Evolutionary conservation across 2,113 vertebrate species (phyloP), one percentile per base, ranked within the genome.

Genomic region (Pelecanoides urinatrix): DNA sequence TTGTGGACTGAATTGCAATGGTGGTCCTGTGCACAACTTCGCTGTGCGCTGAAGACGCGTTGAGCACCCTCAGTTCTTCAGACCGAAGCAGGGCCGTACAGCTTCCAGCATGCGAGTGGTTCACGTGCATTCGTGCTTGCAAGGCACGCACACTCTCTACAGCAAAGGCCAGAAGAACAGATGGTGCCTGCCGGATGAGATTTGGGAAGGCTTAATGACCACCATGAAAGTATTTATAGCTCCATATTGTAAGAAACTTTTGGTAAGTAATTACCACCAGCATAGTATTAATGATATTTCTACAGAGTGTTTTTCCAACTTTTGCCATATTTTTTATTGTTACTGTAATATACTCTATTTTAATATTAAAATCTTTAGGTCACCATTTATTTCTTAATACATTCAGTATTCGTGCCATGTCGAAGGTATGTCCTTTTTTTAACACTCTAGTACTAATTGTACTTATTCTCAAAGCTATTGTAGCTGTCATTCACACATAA

Each of bases 391-490:
- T 79, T 82, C 76, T 74, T 47, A 25, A 56, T 70, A 16, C 36
- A 19, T 68, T 74, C 52, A 52, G 6, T 47, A 25, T 65, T 32
- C 3, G 0, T 79, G 12, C 62, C 72, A 5, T 55, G 42, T 55
- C 0, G 0, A 88, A 85, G 53, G 27, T 20, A 42, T 83, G 87
- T 79, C 62, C 81, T 95, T 65, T 88, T 32, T 40, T 32, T 40
- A 73, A 22, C 53, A 70, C 26, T 58, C 44, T 50, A 62, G 58
- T 90, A 61, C 62, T n/a, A 87, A 55, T 0, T 70, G 77, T 55
- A 11, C 49, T 70, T 91, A 19, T 25, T 91, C 81, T 89, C 86
- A 79, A 90, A 88, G 77, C 78, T 88, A 63, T 49, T 75, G 70
- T 78, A 81, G 65, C 59, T 38, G 76, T 71, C 91, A 67, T 49